Percentiles rank a stretch among this genome's conserved stretches.
Conservation (phyloP, 1,140 invertebrate species). For the Chlorops oryzae region DNA sequence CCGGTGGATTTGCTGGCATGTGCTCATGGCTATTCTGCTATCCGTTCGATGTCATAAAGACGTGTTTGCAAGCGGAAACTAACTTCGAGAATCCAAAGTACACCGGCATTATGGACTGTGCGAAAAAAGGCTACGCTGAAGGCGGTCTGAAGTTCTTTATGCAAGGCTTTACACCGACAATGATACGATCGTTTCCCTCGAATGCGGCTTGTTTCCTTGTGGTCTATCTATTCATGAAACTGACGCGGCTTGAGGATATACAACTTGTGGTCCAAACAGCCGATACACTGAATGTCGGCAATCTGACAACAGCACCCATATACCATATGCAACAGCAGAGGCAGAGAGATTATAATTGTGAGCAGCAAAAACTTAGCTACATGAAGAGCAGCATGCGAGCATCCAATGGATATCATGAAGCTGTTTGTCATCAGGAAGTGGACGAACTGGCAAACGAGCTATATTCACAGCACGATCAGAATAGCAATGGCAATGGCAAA, state of each 20-base stretch:
- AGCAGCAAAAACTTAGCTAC: neutral
- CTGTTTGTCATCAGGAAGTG: constrained; percentile 30
- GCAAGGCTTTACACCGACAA: constrained; percentile 67
- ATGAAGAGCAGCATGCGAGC: constrained; percentile 33
- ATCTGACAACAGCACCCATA: constrained; percentile 3
- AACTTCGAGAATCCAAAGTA: constrained; percentile 53
- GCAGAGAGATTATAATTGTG: constrained; percentile 11
- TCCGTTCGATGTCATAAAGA: constrained; percentile 86
- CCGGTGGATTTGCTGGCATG: constrained; percentile 77
- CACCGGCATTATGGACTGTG: constrained; percentile 64
- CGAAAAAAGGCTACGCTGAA: constrained; percentile 57
- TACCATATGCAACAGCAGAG: constrained; percentile 6
- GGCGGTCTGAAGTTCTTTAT: constrained; percentile 66
- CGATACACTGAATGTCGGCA: constrained; percentile 7
- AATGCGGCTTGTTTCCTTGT: constrained; percentile 86
- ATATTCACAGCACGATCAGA: constrained; percentile 11
- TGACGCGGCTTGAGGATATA: constrained; percentile 22
- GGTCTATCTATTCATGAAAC: constrained; percentile 65
- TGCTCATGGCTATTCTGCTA: constrained; percentile 80
- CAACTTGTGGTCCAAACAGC: constrained; percentile 19
- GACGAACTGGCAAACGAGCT: constrained; percentile 15
- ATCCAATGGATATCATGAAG: constrained; percentile 43
- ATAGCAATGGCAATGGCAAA: constrained; percentile 13
- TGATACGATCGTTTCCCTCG: constrained; percentile 82
- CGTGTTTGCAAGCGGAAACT: constrained; percentile 74